Evolutionary conservation across 1,140 invertebrate genomes (phyloP), one percentile per base, ranked within the genome.

Genomic region (Batillaria attramentaria): DNA sequence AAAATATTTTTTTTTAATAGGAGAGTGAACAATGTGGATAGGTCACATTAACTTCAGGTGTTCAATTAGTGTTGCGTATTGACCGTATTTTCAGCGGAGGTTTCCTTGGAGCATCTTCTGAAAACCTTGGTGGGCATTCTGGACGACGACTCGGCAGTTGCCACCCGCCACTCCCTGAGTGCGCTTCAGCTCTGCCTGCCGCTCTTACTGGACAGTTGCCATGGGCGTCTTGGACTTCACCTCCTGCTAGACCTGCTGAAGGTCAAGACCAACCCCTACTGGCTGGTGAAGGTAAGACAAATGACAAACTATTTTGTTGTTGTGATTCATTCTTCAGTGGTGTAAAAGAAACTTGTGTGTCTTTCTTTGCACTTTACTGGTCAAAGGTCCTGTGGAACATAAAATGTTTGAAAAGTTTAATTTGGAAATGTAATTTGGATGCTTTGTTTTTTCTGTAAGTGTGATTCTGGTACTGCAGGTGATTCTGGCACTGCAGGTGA

Each of bases 261-360:
- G 33, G 90, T 96, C 1, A 93, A 93, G 62, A 92, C 93, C 57
- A 96, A 96, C 91, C 93, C 94, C 0, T 97, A 97, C 90, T 97
- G 96, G 95, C 92, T 98, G 20, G 94, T 97, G 35, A 96, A 96
- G 92, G 94, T 96, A 79, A 93, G 82, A 8, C 5, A 42, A 28
- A 28, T 54, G 46, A 18, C 46, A 54, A n/a, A n/a, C n/a, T 54
- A n/a, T 54, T 54, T n/a, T 54, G 46, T 54, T n/a, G 16, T 54
- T 54, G n/a, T 16, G 46, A n/a, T n/a, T n/a, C n/a, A 54, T 54
- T 16, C n/a, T 54, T 54, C 50, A 54, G 16, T 16, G n/a, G 50
- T n/a, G n/a, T n/a, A n/a, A 54, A 54, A 54, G 50, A 54, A n/a
- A 54, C 16, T 54, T 16, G 50, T 54, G n/a, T 54, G 50, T 16